Evolutionary conservation across 2,797 vertebrate species (phyloP).

Genomic region (Onychomys leucogaster): DNA sequence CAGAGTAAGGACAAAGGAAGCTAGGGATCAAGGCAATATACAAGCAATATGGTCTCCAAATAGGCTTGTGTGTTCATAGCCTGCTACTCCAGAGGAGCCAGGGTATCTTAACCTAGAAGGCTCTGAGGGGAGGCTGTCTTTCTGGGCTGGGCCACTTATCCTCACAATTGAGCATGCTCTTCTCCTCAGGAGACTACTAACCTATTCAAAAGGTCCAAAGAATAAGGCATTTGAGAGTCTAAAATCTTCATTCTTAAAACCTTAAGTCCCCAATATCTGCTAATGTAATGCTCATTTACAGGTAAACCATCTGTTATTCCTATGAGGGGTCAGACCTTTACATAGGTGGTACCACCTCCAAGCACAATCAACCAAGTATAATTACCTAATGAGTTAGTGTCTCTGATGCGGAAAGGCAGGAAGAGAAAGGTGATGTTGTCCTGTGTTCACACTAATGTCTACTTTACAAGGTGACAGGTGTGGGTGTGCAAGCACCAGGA

Average conservation of each 20-base stretch:
- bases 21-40: not conserved
- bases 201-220: slow-evolving; percentile 51
- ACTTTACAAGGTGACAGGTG: slow-evolving; percentile 67
- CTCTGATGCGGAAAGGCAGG: slow-evolving; percentile 27
- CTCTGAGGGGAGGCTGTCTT: not conserved
- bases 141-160: not conserved
- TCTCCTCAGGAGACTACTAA: slow-evolving; percentile 14
- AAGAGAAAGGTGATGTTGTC: slow-evolving; percentile 22
- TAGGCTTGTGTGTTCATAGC: not conserved
- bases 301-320: slow-evolving; percentile 9
- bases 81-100: not conserved
- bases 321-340: slow-evolving; percentile 7
- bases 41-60: not conserved
- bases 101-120: not conserved
- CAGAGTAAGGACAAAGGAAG: slow-evolving; percentile 34
- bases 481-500: slow-evolving; percentile 63
- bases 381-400: slow-evolving; percentile 15
- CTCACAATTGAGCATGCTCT: slow-evolving; percentile 9
- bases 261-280: slow-evolving; percentile 10
- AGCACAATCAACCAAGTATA: not conserved
- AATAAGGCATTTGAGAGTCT: slow-evolving; percentile 43
- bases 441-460: slow-evolving; percentile 35
- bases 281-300: not conserved
- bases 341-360: slow-evolving; percentile 29
- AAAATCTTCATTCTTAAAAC: slow-evolving; percentile 56